Base-by-base conservation (phyloP, 2,888 invertebrate species). In the Cataglyphis cursor region DNA sequence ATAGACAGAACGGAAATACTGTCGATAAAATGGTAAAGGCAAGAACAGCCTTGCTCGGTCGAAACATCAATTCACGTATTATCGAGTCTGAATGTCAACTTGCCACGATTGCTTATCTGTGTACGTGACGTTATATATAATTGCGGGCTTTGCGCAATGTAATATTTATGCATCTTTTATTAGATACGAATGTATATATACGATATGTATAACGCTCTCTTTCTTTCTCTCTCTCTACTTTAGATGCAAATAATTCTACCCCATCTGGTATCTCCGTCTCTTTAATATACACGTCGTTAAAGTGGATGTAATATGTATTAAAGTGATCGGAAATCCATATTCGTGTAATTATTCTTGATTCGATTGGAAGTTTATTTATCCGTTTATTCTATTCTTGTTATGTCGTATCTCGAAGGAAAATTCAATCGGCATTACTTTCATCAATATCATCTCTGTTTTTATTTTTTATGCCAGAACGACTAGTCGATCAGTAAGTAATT, bases 121-220 rank as follows among this genome's bases (percentile, higher is more conserved):
- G n/a, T 54, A 28, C 28, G 38, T 66, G 38, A n/a, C 54, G 54
- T 35, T 64, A 75, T 65, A 54, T 66, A 65, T 65, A 73, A 61
- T 24, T 57, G 74, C 48, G 18, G 74, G 76, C 66, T 78, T 70
- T 72, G 51, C 57, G 78, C 73, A 78, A 78, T 78, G 73, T 78
- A 70, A 72, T 59, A 78, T 78, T 72, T 21, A 41, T 44, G 41
- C 44, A 70, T 18, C 24, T 75, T 38, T 38, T 54, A 76, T 15
- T 76, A 54, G 12, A 24, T 9, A 35, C 31, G n/a, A 21, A 31
- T 61, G n/a, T 41, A 24, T 31, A 44, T 78, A 21, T 59, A 70
- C 15, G 18, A 44, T 51, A 51, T 51, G 8, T 48, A n/a, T 48
- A n/a, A 48, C 8, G 48, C 21, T 24, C 24, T 24, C 24, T 24